Evolutionary conservation across 2,888 invertebrate genomes (phyloP).

Genomic region (Chromoteleia sp.): DNA sequence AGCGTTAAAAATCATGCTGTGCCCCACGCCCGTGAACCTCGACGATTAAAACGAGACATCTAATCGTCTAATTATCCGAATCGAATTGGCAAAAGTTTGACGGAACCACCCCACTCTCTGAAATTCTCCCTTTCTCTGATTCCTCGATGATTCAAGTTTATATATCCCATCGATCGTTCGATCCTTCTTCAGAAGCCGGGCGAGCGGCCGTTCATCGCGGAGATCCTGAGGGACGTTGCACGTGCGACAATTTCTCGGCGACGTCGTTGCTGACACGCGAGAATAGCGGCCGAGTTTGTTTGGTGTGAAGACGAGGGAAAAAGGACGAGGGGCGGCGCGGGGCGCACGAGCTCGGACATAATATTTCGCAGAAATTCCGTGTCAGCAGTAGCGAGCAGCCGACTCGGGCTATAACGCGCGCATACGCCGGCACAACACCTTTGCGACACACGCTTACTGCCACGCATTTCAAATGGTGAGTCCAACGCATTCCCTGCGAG

Average conservation of each 20-base stretch:
- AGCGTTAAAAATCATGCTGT: no score
- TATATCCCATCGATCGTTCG: constrained; percentile 56
- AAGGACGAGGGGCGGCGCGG: constrained; percentile 44
- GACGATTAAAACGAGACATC: not conserved
- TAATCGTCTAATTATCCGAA: constrained; percentile 25
- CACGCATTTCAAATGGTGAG: constrained; percentile 70
- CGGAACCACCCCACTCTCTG: constrained; percentile 39
- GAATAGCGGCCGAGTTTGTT: constrained; percentile 34
- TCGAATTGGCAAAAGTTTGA: constrained; percentile 25
- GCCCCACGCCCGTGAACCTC: no score
- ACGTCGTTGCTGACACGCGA: constrained; percentile 8
- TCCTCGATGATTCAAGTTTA: constrained; percentile 55
- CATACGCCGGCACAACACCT: constrained; percentile 52
- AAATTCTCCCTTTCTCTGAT: constrained; percentile 55
- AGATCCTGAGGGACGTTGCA: constrained; percentile 54
- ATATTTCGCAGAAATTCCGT: constrained; percentile 75
- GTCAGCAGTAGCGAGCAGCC: constrained; percentile 75
- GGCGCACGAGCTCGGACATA: constrained; percentile 63
- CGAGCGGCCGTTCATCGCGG: constrained; percentile 39
- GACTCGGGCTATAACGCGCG: constrained; percentile 47
- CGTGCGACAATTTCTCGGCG: constrained; percentile 44
- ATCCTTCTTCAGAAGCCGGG: constrained; percentile 56
- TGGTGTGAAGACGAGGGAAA: constrained; percentile 41
- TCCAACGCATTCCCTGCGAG: constrained; percentile 44
- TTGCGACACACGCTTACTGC: not conserved